These are phyloP conservation scores for Plectus sambesii DNA, from an alignment of 1,140 invertebrate genomes.

Conservation along the genomic window DNA sequence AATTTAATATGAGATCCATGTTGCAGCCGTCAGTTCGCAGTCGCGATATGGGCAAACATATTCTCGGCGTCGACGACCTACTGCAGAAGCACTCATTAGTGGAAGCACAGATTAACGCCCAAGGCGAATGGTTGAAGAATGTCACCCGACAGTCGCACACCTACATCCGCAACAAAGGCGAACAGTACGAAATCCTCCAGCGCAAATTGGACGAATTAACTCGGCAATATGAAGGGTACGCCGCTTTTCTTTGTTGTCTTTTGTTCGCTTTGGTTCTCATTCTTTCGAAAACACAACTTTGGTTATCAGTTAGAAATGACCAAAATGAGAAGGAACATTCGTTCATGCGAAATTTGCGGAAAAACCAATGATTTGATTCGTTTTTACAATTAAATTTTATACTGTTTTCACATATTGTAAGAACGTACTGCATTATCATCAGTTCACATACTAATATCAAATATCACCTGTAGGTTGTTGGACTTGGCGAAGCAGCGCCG, in stretches of 20 bases:
- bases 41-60: slow-evolving; percentile 75
- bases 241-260: too few relatives aligned
- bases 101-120: slow-evolving; percentile 55
- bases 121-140: slow-evolving; percentile 57
- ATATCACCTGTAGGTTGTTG: slow-evolving; percentile 50
- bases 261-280: too few relatives aligned
- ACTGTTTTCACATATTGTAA: not conserved
- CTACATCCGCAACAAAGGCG: slow-evolving; percentile 46
- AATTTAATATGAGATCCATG: slow-evolving; percentile 6
- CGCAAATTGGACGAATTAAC: slow-evolving; percentile 30
- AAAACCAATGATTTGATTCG: too few relatives aligned
- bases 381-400: too few relatives aligned
- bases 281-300: too few relatives aligned
- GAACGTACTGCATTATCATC: not conserved
- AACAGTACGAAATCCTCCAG: slow-evolving; percentile 40
- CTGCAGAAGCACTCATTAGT: slow-evolving; percentile 81
- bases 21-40: slow-evolving; percentile 64
- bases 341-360: too few relatives aligned
- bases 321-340: too few relatives aligned
- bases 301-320: too few relatives aligned
- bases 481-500: slow-evolving; percentile 65
- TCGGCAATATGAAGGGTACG: slow-evolving; percentile 28
- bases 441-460: slow-evolving; percentile 2
- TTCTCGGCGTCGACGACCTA: slow-evolving; percentile 80
- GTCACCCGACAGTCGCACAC: slow-evolving; percentile 50